Evolutionary conservation across 2,797 vertebrate species (phyloP).

Genomic region (Halcyon smyrnensis): DNA sequence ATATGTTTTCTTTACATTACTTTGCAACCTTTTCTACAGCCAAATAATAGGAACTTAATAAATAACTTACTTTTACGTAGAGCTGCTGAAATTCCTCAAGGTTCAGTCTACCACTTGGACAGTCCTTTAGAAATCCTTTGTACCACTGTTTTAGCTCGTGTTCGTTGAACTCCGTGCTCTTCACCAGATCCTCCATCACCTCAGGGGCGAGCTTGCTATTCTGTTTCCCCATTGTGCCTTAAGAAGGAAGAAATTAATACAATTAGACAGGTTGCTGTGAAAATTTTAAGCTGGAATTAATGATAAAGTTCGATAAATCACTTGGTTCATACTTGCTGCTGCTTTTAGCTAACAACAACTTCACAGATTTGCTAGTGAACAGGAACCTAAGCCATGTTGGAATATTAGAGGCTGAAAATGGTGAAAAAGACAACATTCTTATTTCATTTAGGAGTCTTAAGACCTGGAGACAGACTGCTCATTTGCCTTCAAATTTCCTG

Average conservation of each 20-base stretch:
- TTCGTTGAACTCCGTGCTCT: conserved; percentile 99
- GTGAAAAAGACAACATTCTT: neutral
- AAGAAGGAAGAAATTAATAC: conserved; percentile 47
- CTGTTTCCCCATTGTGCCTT: conserved; percentile 98
- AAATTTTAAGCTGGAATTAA: neutral
- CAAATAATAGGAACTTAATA: neutral
- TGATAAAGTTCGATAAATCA: neutral
- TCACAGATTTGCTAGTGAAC: neutral
- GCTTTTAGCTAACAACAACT: neutral
- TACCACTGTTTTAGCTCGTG: conserved; percentile 99
- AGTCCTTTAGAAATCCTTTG: conserved; percentile 99
- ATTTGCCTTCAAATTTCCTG: neutral
- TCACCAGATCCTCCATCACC: conserved; percentile 99
- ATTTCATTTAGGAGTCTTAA: neutral
- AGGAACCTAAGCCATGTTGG: neutral
- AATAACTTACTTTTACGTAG: conserved; percentile 92
- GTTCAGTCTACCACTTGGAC: conserved; percentile 95
- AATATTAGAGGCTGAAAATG: neutral
- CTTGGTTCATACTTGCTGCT: neutral
- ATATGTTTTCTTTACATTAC: neutral
- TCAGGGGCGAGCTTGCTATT: conserved; percentile 99
- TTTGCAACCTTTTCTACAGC: neutral
- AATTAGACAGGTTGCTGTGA: conserved; percentile 20
- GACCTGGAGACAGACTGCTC: neutral
- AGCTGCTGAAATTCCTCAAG: conserved; percentile 99